phyloP scores from a whole-genome alignment of 1,140 invertebrate species.

The Drosophila pseudoobscura region DNA sequence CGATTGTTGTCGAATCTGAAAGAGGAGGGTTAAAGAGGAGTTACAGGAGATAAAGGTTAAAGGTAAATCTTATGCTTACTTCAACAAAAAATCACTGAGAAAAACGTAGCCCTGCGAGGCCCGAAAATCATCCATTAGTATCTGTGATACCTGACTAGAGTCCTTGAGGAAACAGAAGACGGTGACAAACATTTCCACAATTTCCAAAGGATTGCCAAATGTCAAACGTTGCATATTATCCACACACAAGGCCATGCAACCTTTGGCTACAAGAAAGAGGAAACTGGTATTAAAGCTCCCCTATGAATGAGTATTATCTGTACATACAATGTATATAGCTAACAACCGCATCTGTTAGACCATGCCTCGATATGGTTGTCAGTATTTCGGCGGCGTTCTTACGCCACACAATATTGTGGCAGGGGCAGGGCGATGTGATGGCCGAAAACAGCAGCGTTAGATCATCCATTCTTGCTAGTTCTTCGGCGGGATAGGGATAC shows the following conservation, averaged over 20 bases:
- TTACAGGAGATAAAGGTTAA: not conserved
- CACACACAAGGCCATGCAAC: conserved; percentile 96
- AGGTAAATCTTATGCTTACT: conserved; percentile 86
- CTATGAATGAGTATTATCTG: not conserved
- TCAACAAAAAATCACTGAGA: conserved; percentile 96
- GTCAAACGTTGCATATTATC: conserved; percentile 98
- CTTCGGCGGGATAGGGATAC: conserved; percentile 96
- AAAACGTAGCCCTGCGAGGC: conserved; percentile 97
- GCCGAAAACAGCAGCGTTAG: conserved; percentile 97
- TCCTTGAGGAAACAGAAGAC: conserved; percentile 99
- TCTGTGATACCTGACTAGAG: conserved; percentile 98
- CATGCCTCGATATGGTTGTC: conserved; percentile 97
- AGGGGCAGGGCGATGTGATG: conserved; percentile 96
- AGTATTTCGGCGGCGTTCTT: conserved; percentile 96
- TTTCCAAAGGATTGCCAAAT: conserved; percentile 96
- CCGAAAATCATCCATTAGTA: conserved; percentile 97
- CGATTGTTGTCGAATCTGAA: conserved; percentile 90
- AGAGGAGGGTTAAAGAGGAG: not conserved
- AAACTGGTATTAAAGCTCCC: not conserved
- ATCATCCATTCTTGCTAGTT: conserved; percentile 98
- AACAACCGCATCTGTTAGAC: conserved; percentile 95
- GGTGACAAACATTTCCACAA: conserved; percentile 99
- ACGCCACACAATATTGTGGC: conserved; percentile 97
- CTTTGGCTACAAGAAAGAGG: conserved; percentile 89
- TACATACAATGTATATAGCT: conserved; percentile 98